A percentile compares a stretch with the other conserved stretches of the same genome.
Evolutionary conservation across 2,888 invertebrate species (phyloP).

Genomic region (Hipparchia semele): DNA sequence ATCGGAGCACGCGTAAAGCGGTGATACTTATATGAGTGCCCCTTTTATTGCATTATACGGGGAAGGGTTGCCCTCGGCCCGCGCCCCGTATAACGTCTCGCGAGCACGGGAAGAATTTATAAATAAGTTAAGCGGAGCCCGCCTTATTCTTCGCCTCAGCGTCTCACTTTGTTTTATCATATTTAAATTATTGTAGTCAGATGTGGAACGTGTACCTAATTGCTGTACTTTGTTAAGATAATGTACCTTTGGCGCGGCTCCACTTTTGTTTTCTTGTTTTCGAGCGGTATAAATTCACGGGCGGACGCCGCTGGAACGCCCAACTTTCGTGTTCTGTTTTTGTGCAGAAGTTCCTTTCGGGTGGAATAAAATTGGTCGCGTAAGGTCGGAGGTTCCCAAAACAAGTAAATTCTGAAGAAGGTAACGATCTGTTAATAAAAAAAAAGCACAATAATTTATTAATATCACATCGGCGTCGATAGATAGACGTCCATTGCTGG

Average conservation of each 20-base stretch:
- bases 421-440: too few species aligned
- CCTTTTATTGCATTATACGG: conserved; percentile 81
- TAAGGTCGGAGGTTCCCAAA: conserved; percentile 59
- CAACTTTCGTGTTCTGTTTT: conserved; percentile 78
- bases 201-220: conserved; percentile 84
- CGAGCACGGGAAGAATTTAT: conserved; percentile 74
- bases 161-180: conserved; percentile 82
- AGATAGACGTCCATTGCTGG: too few species aligned
- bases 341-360: conserved; percentile 70
- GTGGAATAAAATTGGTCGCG: conserved; percentile 75
- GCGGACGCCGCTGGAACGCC: conserved; percentile 69
- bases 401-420: background rate
- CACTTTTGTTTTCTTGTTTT: conserved; percentile 83
- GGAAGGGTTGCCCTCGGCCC: conserved; percentile 69
- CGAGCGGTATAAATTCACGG: conserved; percentile 77
- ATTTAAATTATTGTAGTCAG: conserved; percentile 83
- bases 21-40: conserved; percentile 81
- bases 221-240: conserved; percentile 83
- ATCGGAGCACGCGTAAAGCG: conserved; percentile 74
- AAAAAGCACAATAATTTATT: too few species aligned
- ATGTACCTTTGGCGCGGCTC: conserved; percentile 82
- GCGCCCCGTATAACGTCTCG: conserved; percentile 57
- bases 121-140: conserved; percentile 78
- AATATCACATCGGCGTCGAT: too few species aligned
- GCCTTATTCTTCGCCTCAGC: conserved; percentile 75